Evolutionary conservation across 1,140 invertebrate species (phyloP), one percentile per base, ranked within the genome.

Genomic region (Dendroctonus ponderosae): DNA sequence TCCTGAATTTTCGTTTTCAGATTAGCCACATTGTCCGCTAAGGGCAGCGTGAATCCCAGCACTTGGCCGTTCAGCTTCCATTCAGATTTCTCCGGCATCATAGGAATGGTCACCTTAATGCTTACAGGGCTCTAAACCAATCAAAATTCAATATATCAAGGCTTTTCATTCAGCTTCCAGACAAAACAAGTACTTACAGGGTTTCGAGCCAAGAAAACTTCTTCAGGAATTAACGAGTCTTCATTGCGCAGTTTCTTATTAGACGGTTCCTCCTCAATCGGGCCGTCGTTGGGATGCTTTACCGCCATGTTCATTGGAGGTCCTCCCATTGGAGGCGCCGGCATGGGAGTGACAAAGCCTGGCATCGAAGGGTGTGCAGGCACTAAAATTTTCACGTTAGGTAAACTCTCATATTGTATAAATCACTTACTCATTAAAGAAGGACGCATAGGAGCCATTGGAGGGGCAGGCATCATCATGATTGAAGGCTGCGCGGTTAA

Each of bases 51-150:
- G 37, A 97, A 84, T 14, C 83, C 85, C 52, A 99, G 79, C 50
- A 88, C 85, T 79, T 98, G 96, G 0, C 97, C 97, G 78, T 92
- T 92, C n/a, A 99, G 82, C 71, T 94, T 93, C 96, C 96, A 98
- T 84, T 99, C 97, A 0, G 91, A 81, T 76, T 97, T 97, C 71
- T 98, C 94, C 0, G 89, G 83, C 76, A 90, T 85, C 74, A 90
- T 82, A 3, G 96, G 96, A 5, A 96, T 86, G 60, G 84, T 80
- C 12, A 96, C 87, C 72, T 89, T 90, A 67, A 96, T 84, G 43
- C 86, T 87, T 4, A 94, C 87, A 9, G 90, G 88, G 71, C 85
- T 86, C 83, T 75, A 57, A 39, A 74, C 52, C 12, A 38, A 11
- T 38, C 39, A 38, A 40, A 59, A 59, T 14, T n/a, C 51, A 41